phyloP scores from a whole-genome alignment of 2,113 vertebrate genomes.

The Himantopus leucocephalus region DNA sequence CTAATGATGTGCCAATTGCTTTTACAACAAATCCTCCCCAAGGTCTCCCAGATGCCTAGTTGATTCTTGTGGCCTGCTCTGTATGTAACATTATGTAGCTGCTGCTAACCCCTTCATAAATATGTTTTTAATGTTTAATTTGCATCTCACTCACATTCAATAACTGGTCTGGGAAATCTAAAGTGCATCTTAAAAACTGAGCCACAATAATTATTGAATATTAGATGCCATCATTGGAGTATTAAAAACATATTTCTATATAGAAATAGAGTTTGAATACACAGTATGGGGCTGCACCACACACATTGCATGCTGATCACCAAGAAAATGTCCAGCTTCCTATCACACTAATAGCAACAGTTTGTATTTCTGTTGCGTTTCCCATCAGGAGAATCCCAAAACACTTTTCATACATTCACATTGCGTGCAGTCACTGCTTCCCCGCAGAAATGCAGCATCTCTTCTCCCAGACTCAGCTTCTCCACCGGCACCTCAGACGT shows the following conservation, averaged over 20 bases:
- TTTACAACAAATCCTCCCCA: not conserved
- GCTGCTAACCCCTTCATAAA: constrained; percentile 22
- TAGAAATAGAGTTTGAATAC: constrained; percentile 1
- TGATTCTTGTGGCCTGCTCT: not conserved
- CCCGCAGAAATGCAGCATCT: not conserved
- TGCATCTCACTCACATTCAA: constrained; percentile 48
- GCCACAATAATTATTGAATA: constrained; percentile 41
- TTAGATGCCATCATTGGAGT: constrained; percentile 29
- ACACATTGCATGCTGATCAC: not conserved
- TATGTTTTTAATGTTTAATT: constrained; percentile 50
- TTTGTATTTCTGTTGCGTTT: not conserved
- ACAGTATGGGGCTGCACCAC: not conserved
- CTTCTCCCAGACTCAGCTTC: not conserved
- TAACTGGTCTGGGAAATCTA: constrained; percentile 54
- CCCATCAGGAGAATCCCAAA: not conserved
- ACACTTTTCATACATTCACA: not conserved
- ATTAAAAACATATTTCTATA: constrained; percentile 59
- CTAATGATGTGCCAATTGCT: constrained; percentile 4
- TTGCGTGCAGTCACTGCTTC: rapidly evolving
- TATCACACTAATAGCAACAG: not conserved
- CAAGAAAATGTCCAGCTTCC: not conserved
- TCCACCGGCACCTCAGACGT: not conserved
- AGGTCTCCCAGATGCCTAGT: not conserved
- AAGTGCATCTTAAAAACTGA: constrained; percentile 49
- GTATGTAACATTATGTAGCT: not conserved